Evolutionary conservation across 2,888 invertebrate species (phyloP).

Genomic region (Callyntrura guangdongensis): DNA sequence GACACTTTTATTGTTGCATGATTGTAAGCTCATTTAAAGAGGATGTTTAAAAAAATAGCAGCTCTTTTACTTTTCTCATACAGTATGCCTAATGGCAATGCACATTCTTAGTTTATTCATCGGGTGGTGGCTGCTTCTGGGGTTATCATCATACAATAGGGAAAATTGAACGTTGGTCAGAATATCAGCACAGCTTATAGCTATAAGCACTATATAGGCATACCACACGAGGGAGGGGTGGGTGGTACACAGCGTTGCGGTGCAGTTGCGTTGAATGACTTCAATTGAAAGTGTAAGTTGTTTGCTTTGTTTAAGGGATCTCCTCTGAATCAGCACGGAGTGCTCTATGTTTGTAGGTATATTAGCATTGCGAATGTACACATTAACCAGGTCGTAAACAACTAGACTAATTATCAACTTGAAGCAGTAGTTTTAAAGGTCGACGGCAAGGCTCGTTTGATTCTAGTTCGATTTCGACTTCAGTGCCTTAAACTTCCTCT

Average conservation of each 20-base stretch:
- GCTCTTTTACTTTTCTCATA: no score
- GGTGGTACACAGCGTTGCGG: conserved; percentile 11
- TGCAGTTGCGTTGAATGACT: conserved; percentile 24
- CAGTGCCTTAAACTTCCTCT: conserved; percentile 67
- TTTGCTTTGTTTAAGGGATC: conserved; percentile 9
- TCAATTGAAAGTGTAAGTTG: conserved; percentile 58
- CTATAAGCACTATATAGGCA: neutral
- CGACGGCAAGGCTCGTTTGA: conserved; percentile 60
- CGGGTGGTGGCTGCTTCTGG: no score
- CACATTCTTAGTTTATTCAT: no score
- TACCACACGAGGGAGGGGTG: neutral
- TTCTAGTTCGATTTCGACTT: conserved; percentile 68
- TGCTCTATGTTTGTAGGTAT: conserved; percentile 1
- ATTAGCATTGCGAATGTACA: conserved; percentile 8
- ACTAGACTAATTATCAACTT: conserved; percentile 70
- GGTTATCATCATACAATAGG: no score
- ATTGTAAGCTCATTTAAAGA: neutral
- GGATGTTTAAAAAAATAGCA: neutral
- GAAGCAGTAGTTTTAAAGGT: conserved; percentile 71
- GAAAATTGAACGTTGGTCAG: conserved; percentile 9
- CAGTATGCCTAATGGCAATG: no score
- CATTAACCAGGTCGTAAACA: conserved; percentile 76
- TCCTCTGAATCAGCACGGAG: neutral
- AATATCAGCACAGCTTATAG: neutral
- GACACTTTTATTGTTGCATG: no score